Conservation (phyloP, 2,797 vertebrate species). For the Semotilus atromaculatus region DNA sequence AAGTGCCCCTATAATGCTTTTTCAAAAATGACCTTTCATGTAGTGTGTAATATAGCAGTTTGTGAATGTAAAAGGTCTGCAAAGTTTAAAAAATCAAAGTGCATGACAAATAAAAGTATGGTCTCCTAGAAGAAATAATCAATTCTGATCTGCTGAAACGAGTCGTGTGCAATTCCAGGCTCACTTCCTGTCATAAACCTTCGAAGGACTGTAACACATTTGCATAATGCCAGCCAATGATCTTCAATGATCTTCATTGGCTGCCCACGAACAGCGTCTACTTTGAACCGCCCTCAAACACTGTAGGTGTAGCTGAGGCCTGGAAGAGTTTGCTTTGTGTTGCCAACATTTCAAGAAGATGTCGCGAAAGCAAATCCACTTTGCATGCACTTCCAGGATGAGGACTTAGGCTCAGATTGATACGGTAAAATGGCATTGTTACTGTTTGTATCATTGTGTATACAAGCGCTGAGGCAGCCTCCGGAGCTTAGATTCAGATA, state of each 20-base stretch:
- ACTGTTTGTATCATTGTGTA: background rate
- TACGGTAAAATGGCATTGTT: background rate
- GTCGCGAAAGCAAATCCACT: background rate
- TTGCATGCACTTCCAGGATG: background rate
- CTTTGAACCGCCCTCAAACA: background rate
- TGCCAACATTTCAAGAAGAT: no score
- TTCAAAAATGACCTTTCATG: background rate
- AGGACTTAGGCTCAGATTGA: background rate
- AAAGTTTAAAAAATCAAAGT: no score
- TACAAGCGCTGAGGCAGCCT: background rate
- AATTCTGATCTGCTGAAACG: no score
- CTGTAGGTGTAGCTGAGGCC: no score
- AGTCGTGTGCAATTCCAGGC: no score
- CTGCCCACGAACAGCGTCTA: background rate
- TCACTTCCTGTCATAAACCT: no score
- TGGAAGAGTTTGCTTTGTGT: no score
- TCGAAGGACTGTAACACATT: no score
- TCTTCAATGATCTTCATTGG: no score
- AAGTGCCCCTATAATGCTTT: background rate
- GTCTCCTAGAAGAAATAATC: no score
- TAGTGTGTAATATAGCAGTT: background rate
- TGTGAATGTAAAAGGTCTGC: background rate
- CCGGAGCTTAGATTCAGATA: background rate
- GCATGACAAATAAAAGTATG: no score
- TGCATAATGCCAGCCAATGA: no score